These are phyloP conservation scores for Cephus nigrinus DNA, from an alignment of 2,888 invertebrate species.

Conservation along the genomic window DNA sequence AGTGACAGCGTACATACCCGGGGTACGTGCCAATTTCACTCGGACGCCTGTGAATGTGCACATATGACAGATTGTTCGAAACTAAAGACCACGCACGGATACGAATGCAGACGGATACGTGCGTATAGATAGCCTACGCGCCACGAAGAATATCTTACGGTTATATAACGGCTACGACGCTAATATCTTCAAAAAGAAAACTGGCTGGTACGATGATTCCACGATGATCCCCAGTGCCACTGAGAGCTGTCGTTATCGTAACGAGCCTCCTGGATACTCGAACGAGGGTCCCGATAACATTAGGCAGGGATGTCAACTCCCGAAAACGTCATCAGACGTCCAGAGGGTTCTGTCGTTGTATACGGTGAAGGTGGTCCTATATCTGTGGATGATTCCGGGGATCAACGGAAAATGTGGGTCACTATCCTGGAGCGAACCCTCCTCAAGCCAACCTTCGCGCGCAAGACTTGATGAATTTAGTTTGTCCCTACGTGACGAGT, in stretches of 20 bases:
- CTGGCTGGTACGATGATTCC: not conserved
- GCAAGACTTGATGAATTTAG: not conserved
- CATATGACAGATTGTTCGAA: not conserved
- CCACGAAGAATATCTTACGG: not conserved
- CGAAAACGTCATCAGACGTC: not conserved
- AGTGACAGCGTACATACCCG: not conserved
- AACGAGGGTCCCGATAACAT: not conserved
- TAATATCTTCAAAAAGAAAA: not conserved
- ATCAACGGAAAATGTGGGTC: not conserved
- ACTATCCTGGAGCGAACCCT: not conserved
- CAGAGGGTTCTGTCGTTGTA: not conserved
- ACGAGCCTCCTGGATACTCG: not conserved
- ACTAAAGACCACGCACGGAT: not conserved
- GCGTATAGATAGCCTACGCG: no score
- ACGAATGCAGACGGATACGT: not conserved
- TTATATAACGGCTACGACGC: not conserved
- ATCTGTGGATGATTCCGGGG: not conserved
- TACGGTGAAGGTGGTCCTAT: not conserved
- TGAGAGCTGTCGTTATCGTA: not conserved
- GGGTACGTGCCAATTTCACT: not conserved
- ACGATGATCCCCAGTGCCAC: not conserved
- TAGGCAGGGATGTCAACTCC: not conserved
- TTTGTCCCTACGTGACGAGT: not conserved
- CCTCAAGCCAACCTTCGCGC: not conserved
- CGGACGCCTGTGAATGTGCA: not conserved